Percentiles rank a stretch among this genome's conserved stretches.
These are phyloP conservation scores for Eudyptes chrysolophus DNA, from an alignment of 2,113 vertebrate genomes.

Conservation along the genomic window DNA sequence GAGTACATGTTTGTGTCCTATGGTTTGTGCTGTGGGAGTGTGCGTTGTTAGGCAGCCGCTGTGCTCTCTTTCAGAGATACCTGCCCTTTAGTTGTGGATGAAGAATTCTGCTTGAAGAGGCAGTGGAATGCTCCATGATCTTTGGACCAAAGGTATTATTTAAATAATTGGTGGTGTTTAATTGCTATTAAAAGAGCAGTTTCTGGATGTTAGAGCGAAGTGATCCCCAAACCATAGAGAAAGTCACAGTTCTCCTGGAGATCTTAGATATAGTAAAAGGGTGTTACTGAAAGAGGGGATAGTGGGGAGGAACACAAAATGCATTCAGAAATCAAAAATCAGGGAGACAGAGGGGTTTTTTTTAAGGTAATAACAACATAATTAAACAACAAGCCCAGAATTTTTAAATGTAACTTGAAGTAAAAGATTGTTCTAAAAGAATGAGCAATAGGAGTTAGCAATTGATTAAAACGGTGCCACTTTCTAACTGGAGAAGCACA, in stretches of 20 bases:
- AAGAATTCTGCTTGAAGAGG: constrained; percentile 24
- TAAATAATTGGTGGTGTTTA: not conserved
- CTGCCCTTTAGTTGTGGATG: not conserved
- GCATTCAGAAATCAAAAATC: not conserved
- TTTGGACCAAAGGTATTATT: constrained; percentile 32
- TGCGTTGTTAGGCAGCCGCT: rapidly evolving
- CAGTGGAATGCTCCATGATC: not conserved
- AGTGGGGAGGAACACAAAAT: not conserved
- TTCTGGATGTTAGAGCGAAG: not conserved
- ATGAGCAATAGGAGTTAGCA: not conserved
- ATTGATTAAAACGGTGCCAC: not conserved
- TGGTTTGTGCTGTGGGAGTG: not conserved
- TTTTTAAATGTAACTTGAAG: not conserved
- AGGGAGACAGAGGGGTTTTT: not conserved
- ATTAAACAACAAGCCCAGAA: not conserved
- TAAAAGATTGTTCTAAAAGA: not conserved
- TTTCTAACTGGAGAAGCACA: not conserved
- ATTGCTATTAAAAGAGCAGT: not conserved
- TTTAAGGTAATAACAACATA: not conserved
- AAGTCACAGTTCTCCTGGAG: not conserved
- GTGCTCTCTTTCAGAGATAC: not conserved
- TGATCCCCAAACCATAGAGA: not conserved
- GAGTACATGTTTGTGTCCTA: not conserved
- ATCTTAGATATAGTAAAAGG: not conserved
- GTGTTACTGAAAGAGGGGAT: not conserved